Evolutionary conservation across 2,113 vertebrate genomes (phyloP), one percentile per base, ranked within the genome.

Genomic region (Spermophilus dauricus): DNA sequence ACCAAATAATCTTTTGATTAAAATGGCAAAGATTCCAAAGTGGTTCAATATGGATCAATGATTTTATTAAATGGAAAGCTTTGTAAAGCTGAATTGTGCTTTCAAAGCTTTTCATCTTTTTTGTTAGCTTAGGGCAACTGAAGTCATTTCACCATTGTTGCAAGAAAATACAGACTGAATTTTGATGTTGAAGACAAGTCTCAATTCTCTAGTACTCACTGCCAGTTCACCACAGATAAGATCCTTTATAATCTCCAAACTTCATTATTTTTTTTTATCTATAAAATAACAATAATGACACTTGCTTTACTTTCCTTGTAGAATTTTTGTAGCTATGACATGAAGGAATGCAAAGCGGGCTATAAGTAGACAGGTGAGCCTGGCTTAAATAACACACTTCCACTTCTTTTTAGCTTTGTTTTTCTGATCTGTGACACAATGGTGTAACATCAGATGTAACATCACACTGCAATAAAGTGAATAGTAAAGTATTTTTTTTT

Each of bases 1-100:
- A 87, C 34, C 73, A 78, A 69, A 26, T 85, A 93, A 91, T 78
- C 34, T 83, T 87, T 67, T 84, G 42, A 77, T 63, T 86, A 90
- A 86, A 86, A 56, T 72, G n/a, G 30, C 30, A 93, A 26, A n/a
- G 39, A 86, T 76, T 82, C 42, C 92, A 91, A 76, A 75, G 26
- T 37, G 13, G 30, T 89, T 85, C 39, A 72, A 0, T 72, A 28
- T 48, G 89, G 83, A 89, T 84, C 83, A 78, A 30, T 78, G 53
- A 53, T 5, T 34, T 89, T 28, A 63, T 70, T 78, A 63, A 92
- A 69, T 53, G 39, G 45, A 92, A 81, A 84, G 16, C 13, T 67
- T 72, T 34, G 8, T 81, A 84, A 42, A 75, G 4, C 56, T 39
- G 26, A 80, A 12, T 34, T 92, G 39, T 82, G 17, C 51, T 72